Conservation (phyloP, 2,888 invertebrate genomes). For the Trachelus troglodyta region DNA sequence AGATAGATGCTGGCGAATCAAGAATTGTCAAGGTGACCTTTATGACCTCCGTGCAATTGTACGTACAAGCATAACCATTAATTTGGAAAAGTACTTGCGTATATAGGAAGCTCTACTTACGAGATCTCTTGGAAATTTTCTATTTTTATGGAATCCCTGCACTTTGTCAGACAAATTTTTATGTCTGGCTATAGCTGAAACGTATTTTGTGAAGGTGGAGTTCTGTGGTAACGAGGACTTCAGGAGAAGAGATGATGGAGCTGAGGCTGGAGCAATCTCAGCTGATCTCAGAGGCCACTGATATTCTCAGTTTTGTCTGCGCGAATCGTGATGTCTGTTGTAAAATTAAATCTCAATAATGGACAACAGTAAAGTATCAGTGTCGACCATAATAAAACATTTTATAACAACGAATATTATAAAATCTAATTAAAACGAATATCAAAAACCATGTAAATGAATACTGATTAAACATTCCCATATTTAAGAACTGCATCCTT, state of each 20-base stretch:
- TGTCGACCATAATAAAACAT: neutral
- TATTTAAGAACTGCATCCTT: neutral
- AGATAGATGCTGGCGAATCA: neutral
- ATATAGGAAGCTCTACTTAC: neutral
- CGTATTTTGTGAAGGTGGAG: neutral
- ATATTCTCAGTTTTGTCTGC: slow-evolving; percentile 6
- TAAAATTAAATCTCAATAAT: neutral
- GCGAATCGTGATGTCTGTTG: slow-evolving; percentile 8
- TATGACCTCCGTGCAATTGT: neutral
- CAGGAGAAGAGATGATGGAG: slow-evolving; percentile 3
- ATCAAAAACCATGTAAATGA: neutral
- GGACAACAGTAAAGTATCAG: neutral
- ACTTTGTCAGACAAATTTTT: slow-evolving; percentile 1
- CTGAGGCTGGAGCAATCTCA: slow-evolving; percentile 16
- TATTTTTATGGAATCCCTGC: neutral
- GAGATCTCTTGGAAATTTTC: neutral
- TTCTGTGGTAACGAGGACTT: neutral
- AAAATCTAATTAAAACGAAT: neutral
- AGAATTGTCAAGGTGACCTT: neutral
- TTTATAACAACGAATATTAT: neutral
- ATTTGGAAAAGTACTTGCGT: neutral
- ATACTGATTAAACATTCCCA: neutral
- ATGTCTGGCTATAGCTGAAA: neutral
- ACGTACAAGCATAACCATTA: neutral
- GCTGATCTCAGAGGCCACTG: slow-evolving; percentile 14